These are phyloP conservation scores for Chaetophractus vellerosus DNA, from an alignment of 2,797 vertebrate species.

Conservation along the genomic window DNA sequence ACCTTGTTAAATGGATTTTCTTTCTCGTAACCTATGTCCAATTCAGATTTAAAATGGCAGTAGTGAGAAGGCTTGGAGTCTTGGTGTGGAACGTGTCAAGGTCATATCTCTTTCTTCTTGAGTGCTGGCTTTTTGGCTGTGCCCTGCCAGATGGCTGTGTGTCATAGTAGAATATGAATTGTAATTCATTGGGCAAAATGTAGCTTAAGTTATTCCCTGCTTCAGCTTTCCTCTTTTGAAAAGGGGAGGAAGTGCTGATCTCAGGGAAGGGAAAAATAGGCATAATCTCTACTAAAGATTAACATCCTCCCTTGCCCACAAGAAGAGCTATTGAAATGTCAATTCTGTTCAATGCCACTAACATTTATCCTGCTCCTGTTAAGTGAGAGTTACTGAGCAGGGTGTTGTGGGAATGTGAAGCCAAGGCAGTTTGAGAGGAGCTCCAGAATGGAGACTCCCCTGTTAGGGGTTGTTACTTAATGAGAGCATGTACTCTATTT, in stretches of 20 bases:
- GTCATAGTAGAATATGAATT: constrained; percentile 70
- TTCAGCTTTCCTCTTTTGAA: constrained; percentile 49
- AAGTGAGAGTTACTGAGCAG: background rate
- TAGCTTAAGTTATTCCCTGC: constrained; percentile 47
- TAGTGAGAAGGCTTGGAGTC: constrained; percentile 35
- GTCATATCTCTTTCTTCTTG: constrained; percentile 70
- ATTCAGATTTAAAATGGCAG: background rate
- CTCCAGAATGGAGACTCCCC: background rate
- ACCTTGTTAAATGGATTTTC: constrained; percentile 56
- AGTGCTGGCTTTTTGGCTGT: constrained; percentile 60
- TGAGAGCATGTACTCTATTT: background rate
- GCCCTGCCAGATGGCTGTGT: constrained; percentile 75
- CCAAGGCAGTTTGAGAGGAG: background rate
- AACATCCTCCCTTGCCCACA: constrained; percentile 63
- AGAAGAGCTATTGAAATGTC: constrained; percentile 79
- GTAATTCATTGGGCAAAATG: constrained; percentile 66
- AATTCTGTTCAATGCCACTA: constrained; percentile 56
- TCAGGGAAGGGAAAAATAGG: constrained; percentile 67
- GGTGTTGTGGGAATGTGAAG: background rate
- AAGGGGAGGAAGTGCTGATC: constrained; percentile 70
- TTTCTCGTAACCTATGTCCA: constrained; percentile 14
- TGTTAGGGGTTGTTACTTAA: background rate
- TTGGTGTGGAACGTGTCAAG: constrained; percentile 70
- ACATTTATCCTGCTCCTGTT: constrained; percentile 71
- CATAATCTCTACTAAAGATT: constrained; percentile 69